Percentiles rank a stretch among this genome's conserved stretches.
These are phyloP conservation scores for Barbus barbus DNA, from an alignment of 2,113 vertebrate species.

Conservation along the genomic window DNA sequence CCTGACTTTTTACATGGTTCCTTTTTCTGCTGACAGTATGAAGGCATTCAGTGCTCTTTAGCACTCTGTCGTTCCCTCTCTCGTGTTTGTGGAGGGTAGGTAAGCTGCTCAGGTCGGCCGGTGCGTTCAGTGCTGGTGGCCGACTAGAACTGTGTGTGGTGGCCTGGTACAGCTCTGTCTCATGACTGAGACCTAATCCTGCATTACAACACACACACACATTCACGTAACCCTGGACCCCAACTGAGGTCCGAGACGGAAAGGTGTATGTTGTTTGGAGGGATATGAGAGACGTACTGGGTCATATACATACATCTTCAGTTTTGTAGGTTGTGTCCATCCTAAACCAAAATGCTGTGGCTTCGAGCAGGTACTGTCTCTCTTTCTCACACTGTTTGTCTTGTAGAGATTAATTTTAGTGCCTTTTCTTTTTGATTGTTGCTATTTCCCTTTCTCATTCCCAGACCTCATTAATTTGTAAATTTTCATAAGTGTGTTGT, in stretches of 20 bases:
- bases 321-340: slow-evolving; percentile 61
- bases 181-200: slow-evolving; percentile 81
- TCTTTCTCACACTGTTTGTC: slow-evolving; percentile 9
- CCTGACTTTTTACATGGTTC: background rate
- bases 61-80: background rate
- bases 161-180: slow-evolving; percentile 82
- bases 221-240: slow-evolving; percentile 38
- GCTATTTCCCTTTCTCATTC: background rate
- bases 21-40: background rate
- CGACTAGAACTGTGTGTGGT: slow-evolving; percentile 77
- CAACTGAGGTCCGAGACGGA: slow-evolving; percentile 59
- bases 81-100: slow-evolving; percentile 26
- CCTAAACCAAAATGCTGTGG: slow-evolving; percentile 74
- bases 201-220: slow-evolving; percentile 68
- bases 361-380: slow-evolving; percentile 76
- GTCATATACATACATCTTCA: slow-evolving; percentile 62
- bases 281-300: slow-evolving; percentile 71
- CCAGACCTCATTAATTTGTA: background rate
- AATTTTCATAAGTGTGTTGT: background rate
- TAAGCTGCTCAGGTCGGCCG: slow-evolving; percentile 68
- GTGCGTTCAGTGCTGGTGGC: slow-evolving; percentile 74
- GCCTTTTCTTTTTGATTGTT: background rate
- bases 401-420: background rate
- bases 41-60: background rate
- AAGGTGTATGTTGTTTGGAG: slow-evolving; percentile 56